Conservation (phyloP, 1,140 invertebrate species). For the Drosophila saltans region DNA sequence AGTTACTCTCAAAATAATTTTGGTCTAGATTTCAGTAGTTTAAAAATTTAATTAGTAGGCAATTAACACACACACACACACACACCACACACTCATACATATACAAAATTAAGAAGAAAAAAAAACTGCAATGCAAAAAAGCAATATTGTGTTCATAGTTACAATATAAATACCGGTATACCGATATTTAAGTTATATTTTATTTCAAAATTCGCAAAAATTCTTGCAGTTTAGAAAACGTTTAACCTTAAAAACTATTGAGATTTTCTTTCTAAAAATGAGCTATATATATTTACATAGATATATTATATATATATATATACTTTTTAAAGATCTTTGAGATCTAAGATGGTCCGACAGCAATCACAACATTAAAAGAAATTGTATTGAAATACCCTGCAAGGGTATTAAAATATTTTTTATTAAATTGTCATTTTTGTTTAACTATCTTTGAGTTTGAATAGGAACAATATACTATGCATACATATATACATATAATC, state of each 20-base stretch:
- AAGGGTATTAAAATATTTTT: too few relatives aligned
- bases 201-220: background rate
- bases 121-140: conserved; percentile 24
- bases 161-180: conserved; percentile 19
- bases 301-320: too few relatives aligned
- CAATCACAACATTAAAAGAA: background rate
- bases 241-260: too few relatives aligned
- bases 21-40: conserved; percentile 39
- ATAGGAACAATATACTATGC: too few relatives aligned
- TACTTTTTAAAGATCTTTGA: background rate
- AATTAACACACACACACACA: background rate
- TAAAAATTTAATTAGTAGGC: conserved; percentile 9
- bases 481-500: background rate
- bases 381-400: too few relatives aligned
- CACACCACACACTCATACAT: background rate
- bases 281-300: too few relatives aligned
- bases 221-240: too few relatives aligned
- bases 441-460: too few relatives aligned
- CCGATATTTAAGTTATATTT: background rate
- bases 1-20: conserved; percentile 66
- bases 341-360: background rate
- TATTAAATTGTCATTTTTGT: too few relatives aligned
- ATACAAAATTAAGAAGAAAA: conserved; percentile 7
- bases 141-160: conserved; percentile 57
- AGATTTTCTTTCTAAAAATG: too few relatives aligned